Percentiles rank a stretch among this genome's conserved stretches.
Conservation (phyloP, 2,888 invertebrate species). For the Mesoligia furuncula region DNA sequence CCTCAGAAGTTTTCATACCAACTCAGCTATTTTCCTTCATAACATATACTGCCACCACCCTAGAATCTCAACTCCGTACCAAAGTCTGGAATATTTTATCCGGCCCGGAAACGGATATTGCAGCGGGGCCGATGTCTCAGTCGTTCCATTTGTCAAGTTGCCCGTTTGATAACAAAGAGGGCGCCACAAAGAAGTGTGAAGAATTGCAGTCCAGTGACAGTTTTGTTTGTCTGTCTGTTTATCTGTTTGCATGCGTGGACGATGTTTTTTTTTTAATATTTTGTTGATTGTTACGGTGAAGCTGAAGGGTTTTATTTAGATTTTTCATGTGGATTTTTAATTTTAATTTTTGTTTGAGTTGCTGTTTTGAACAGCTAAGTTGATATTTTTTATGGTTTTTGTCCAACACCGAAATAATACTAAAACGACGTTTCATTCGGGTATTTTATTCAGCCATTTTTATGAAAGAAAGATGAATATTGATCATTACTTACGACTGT, state of each 20-base stretch:
- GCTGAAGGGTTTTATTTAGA: neutral
- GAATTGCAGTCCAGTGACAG: conserved; percentile 64
- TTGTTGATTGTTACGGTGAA: conserved; percentile 22
- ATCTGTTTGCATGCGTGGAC: conserved; percentile 45
- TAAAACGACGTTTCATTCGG: neutral
- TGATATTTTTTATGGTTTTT: neutral
- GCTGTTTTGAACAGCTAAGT: neutral
- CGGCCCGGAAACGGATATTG: conserved; percentile 82
- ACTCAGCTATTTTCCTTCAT: conserved; percentile 9
- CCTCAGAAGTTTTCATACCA: neutral
- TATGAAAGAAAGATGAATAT: neutral
- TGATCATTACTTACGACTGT: too few relatives aligned
- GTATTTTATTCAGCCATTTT: neutral
- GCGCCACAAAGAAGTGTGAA: conserved; percentile 69
- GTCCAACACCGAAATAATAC: neutral
- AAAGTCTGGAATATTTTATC: conserved; percentile 72
- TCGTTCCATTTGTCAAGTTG: conserved; percentile 81
- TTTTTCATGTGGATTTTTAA: neutral
- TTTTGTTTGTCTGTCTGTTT: conserved; percentile 38
- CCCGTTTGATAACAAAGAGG: conserved; percentile 72
- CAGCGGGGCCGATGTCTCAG: conserved; percentile 79
- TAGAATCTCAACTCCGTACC: conserved; percentile 52
- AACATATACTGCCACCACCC: conserved; percentile 8
- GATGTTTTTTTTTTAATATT: conserved; percentile 22
- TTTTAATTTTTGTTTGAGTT: neutral